A percentile compares a stretch with the other conserved stretches of the same genome.
Evolutionary conservation across 2,888 invertebrate genomes (phyloP).

Genomic region (Phasia obesa): DNA sequence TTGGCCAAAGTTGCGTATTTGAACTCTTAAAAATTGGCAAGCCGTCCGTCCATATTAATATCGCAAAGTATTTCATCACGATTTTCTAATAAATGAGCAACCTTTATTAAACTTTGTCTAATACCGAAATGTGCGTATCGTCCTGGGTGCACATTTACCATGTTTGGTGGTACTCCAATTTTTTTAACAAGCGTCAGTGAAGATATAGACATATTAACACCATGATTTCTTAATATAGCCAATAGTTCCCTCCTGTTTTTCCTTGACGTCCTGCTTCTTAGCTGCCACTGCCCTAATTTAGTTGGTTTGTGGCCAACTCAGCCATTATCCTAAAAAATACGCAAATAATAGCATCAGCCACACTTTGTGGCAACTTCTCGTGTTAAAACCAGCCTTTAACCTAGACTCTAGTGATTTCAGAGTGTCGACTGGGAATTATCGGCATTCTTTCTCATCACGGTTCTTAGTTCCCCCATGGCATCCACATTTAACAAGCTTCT

Average conservation of each 20-base stretch:
- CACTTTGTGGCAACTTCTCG: no score
- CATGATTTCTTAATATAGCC: background rate
- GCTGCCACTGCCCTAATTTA: no score
- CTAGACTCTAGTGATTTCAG: no score
- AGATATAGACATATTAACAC: background rate
- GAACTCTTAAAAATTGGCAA: conserved; percentile 66
- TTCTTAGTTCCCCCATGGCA: no score
- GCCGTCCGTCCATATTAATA: conserved; percentile 66
- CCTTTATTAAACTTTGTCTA: conserved; percentile 52
- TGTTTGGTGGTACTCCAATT: background rate
- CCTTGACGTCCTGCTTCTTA: no score
- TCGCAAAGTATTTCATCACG: conserved; percentile 64
- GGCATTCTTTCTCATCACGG: no score
- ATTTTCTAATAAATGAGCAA: background rate
- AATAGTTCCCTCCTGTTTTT: background rate
- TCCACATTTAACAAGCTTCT: no score
- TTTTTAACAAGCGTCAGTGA: background rate
- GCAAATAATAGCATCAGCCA: no score
- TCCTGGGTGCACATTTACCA: conserved; percentile 38
- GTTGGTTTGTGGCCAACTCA: no score
- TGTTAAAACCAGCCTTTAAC: no score
- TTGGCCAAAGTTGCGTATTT: conserved; percentile 61
- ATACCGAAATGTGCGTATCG: conserved; percentile 64
- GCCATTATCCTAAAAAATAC: no score
- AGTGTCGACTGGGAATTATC: no score